Base-by-base conservation (phyloP, 2,888 invertebrate genomes). In the Chrysotoxum bicinctum region DNA sequence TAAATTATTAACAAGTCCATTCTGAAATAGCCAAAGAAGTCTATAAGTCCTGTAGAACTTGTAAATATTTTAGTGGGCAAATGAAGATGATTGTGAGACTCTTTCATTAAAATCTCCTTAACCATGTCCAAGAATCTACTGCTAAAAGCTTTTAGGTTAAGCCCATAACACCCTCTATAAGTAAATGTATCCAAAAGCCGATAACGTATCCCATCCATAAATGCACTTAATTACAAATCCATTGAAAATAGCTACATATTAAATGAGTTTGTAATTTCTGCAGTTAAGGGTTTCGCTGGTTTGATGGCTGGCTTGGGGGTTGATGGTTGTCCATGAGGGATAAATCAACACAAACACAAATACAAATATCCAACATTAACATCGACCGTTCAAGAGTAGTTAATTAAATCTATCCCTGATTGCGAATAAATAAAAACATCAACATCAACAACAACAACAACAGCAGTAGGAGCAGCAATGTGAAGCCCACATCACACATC, bases 361-460 rank as follows among this genome's bases (percentile, higher is more conserved):
- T 48, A 69, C 64, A 70, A 19, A 35, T 30, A 23, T 58, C 8
- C 21, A 23, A 58, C 70, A 35, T 64, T 52, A 48, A 50, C 48
- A 56, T 45, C 35, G 40, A 40, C 10, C 52, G 62, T 48, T 80
- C 66, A 79, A 85, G 85, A 85, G 85, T 68, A 85, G 85, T 85
- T 85, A 85, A 85, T 85, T 85, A 85, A 85, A 85, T 85, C 76
- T 77, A 85, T 85, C 85, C 48, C 73, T 85, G 85, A 81, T 81
- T 81, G 85, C 76, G 75, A 85, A 80, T 80, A 85, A 85, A 84
- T 76, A 84, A 35, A 66, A 64, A 72, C 26, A 52, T 35, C 21
- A 64, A 56, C 60, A 56, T 19, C 8, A 76, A 35, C 43, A 52
- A 60, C 26, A 52, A 52, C 32, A 58, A 35, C 12, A 19, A 21